These are phyloP conservation scores for Nasonia longicornis DNA, from an alignment of 1,140 invertebrate species.

Conservation along the genomic window DNA sequence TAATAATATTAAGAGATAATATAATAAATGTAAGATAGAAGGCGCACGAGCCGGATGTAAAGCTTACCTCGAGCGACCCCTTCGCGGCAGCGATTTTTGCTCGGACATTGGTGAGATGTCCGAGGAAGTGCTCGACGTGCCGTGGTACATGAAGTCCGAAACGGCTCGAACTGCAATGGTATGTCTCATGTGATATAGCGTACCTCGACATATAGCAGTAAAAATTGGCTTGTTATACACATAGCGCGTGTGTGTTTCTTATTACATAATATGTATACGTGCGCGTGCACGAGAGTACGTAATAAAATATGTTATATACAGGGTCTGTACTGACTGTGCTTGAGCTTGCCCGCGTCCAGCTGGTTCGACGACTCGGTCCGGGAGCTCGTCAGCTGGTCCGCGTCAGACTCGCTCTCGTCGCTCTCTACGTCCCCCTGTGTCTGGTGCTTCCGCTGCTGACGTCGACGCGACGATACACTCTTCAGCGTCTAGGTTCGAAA, in stretches of 20 bases:
- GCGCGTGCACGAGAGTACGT: neutral
- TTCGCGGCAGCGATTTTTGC: slow-evolving; percentile 79
- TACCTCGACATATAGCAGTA: too few species aligned
- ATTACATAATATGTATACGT: too few species aligned
- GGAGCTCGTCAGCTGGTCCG: slow-evolving; percentile 79
- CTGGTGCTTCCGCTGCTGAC: slow-evolving; percentile 71
- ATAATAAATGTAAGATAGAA: neutral
- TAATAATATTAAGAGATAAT: neutral
- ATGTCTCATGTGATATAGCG: neutral
- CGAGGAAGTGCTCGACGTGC: slow-evolving; percentile 81
- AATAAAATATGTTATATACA: neutral
- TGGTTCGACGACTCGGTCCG: slow-evolving; percentile 83
- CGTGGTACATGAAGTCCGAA: slow-evolving; percentile 81
- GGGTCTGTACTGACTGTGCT: slow-evolving; percentile 73
- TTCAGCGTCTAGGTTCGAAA: slow-evolving; percentile 63
- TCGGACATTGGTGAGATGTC: slow-evolving; percentile 84
- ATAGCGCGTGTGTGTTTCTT: too few species aligned
- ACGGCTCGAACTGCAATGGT: slow-evolving; percentile 64
- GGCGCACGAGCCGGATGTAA: neutral
- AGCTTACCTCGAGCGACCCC: slow-evolving; percentile 76
- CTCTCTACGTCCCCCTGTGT: slow-evolving; percentile 76
- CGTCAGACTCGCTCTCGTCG: slow-evolving; percentile 82
- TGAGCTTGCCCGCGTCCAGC: slow-evolving; percentile 77
- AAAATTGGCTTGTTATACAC: too few species aligned
- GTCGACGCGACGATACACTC: slow-evolving; percentile 68